Percentiles rank a stretch among this genome's conserved stretches.
Evolutionary conservation across 2,888 invertebrate species (phyloP).

Genomic region (Flexamia atlantica): DNA sequence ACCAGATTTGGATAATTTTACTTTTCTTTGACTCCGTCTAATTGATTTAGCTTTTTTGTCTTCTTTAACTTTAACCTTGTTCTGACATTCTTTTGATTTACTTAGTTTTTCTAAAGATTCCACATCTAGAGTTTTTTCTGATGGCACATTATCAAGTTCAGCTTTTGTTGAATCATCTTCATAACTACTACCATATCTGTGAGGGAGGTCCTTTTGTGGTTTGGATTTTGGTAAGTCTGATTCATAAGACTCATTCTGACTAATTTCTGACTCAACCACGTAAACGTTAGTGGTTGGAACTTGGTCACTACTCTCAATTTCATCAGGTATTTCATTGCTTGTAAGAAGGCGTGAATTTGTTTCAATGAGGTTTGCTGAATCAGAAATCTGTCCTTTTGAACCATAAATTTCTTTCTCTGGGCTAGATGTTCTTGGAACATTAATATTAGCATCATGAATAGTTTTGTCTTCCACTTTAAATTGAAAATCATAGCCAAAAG

Average conservation of each 20-base stretch:
- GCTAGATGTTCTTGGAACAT: neutral
- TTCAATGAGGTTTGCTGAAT: neutral
- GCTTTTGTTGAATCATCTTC: neutral
- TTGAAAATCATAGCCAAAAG: constrained; percentile 41
- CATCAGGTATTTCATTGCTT: neutral
- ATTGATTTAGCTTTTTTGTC: neutral
- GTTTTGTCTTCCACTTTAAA: neutral
- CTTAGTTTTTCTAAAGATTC: neutral
- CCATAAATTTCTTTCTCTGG: neutral
- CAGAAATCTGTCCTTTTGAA: neutral
- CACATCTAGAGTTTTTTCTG: neutral
- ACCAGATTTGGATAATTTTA: neutral
- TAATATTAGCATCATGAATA: neutral
- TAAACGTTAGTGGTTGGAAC: neutral
- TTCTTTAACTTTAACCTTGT: neutral
- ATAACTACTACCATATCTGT: too few relatives aligned
- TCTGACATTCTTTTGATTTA: neutral
- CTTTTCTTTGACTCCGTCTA: neutral
- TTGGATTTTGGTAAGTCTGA: neutral
- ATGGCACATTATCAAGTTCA: neutral
- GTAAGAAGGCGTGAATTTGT: neutral
- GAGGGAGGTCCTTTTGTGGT: too few relatives aligned
- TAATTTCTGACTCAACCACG: neutral
- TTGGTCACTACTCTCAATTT: neutral
- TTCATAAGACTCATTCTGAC: neutral